phyloP scores from a whole-genome alignment of 2,888 invertebrate genomes.

The Tiliacea aurago region DNA sequence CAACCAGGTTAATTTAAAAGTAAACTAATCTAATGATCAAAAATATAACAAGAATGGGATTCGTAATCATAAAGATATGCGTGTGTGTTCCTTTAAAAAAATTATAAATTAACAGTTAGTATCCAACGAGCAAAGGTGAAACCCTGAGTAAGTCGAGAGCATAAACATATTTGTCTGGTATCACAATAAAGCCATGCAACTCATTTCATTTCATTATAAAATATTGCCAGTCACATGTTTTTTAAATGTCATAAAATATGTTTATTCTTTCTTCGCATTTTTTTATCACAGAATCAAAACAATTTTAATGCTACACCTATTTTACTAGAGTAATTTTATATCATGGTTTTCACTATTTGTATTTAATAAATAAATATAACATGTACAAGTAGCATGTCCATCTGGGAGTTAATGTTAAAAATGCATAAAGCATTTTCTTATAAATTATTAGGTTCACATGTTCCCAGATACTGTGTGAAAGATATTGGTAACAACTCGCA shows the following conservation, averaged over 20 bases:
- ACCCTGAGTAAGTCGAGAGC: not conserved
- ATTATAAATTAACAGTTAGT: not conserved
- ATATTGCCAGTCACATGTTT: too few species aligned
- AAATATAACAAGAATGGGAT: too few species aligned
- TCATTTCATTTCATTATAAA: not conserved
- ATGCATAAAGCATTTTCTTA: not conserved
- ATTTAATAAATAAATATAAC: conserved; percentile 1
- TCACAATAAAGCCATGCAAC: not conserved
- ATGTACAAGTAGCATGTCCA: conserved; percentile 1
- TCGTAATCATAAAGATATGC: too few species aligned
- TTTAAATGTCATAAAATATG: not conserved
- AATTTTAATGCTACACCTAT: not conserved
- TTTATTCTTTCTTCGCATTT: not conserved
- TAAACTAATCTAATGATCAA: not conserved
- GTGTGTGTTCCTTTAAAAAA: not conserved
- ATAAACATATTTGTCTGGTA: conserved; percentile 1
- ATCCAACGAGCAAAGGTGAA: not conserved
- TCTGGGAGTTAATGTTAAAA: not conserved
- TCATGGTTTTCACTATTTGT: not conserved
- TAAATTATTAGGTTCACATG: too few species aligned
- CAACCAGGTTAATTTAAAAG: not conserved
- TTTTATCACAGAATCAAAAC: not conserved
- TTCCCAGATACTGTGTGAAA: not conserved
- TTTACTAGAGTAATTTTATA: conserved; percentile 1
- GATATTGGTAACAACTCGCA: not conserved